Evolutionary conservation across 2,888 invertebrate species (phyloP), one percentile per base, ranked within the genome.

Genomic region (Drepana falcataria): DNA sequence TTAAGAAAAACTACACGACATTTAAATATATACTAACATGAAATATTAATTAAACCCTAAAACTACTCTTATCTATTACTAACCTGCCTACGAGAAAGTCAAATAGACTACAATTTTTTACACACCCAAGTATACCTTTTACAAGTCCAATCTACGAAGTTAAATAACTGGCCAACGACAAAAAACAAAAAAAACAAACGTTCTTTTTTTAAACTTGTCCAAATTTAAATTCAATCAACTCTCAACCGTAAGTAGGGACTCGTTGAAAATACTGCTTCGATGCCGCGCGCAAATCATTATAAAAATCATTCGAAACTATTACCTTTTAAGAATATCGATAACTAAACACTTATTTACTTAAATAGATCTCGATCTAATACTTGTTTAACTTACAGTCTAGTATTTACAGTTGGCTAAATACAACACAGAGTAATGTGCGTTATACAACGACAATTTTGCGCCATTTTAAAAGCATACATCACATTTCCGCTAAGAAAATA

Each of bases 241-340:
- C 33, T 34, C 9, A 34, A 48, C 35, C 37, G 21, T 35, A 35
- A 61, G 59, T 60, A 58, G 63, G 64, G 55, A 64, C 65, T 59
- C 56, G 60, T 73, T 71, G 73, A 72, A 78, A 85, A 87, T 85
- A 87, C 84, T 85, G 86, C 66, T 87, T 89, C 90, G 88, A 85
- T 88, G 88, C 87, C 82, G 83, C 74, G 71, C 75, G 82, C 84
- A 85, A 88, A 85, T 81, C 57, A 81, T 76, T 77, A 79, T 71
- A 81, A 84, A 83, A 84, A 84, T 79, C 82, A 82, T 71, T 81
- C 78, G 74, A 82, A 80, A 77, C 74, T 40, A 40, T 72, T 73
- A 80, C 77, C 75, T 75, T 69, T 59, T 44, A 40, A 69, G 75
- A 71, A 66, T 66, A 59, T 71, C 72, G 73, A 74, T 77, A 61